phyloP scores from a whole-genome alignment of 2,888 invertebrate genomes.

The Xylota segnis region DNA sequence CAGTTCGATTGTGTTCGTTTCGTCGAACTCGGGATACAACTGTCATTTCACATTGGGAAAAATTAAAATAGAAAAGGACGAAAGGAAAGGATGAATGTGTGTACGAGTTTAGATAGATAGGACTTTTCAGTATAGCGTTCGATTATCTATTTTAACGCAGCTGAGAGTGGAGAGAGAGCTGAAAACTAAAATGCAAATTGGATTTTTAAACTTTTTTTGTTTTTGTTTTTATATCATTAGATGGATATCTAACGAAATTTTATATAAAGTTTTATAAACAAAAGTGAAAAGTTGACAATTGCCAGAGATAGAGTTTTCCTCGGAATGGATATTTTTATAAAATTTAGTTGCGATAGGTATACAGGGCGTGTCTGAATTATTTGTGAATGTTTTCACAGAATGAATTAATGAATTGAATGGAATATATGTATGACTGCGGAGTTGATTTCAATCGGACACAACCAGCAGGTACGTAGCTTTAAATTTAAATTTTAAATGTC shows the following conservation, averaged over 20 bases:
- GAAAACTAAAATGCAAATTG: slow-evolving; percentile 47
- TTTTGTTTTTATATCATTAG: slow-evolving; percentile 9
- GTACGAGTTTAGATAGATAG: slow-evolving; percentile 32
- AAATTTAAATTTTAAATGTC: too few relatives aligned
- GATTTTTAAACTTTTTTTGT: slow-evolving; percentile 28
- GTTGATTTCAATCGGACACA: background rate
- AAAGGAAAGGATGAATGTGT: background rate
- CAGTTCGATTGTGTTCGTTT: slow-evolving; percentile 40
- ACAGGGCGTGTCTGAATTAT: background rate
- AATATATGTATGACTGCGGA: background rate
- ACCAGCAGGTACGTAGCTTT: too few relatives aligned
- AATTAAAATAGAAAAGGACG: slow-evolving; percentile 11
- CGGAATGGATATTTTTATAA: background rate
- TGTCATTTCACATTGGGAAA: slow-evolving; percentile 45
- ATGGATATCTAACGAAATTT: background rate
- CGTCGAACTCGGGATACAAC: slow-evolving; percentile 19
- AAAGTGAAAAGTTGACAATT: slow-evolving; percentile 12
- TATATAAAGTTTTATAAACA: background rate
- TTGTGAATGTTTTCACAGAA: background rate
- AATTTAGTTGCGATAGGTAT: background rate
- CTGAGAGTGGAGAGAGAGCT: too few relatives aligned
- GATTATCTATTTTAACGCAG: slow-evolving; percentile 56
- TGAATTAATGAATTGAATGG: background rate
- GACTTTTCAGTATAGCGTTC: slow-evolving; percentile 25
- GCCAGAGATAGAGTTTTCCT: background rate